Evolutionary conservation across 2,888 invertebrate genomes (phyloP).

Genomic region (Caenorhabditis sinica): DNA sequence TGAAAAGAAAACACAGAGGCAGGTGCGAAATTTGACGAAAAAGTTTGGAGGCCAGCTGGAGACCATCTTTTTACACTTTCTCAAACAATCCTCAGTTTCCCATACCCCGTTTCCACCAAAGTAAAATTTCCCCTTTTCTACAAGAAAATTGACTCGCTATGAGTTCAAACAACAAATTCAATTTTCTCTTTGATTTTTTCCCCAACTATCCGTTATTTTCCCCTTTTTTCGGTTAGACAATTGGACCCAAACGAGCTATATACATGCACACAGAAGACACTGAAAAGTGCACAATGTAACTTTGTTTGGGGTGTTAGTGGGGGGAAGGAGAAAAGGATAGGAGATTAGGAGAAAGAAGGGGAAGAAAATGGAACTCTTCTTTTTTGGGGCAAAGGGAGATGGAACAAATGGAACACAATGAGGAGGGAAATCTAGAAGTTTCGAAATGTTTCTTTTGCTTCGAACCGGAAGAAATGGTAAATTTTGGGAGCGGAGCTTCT

Average conservation of each 20-base stretch:
- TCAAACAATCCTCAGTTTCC: too few relatives aligned
- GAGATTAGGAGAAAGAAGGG: constrained; percentile 7
- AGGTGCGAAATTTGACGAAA: too few relatives aligned
- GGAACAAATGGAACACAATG: constrained; percentile 24
- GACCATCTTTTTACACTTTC: too few relatives aligned
- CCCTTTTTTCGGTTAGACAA: not conserved
- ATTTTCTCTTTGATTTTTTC: not conserved
- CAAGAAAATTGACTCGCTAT: not conserved
- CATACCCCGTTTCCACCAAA: too few relatives aligned
- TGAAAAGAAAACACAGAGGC: too few relatives aligned
- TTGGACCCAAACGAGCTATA: constrained; percentile 10
- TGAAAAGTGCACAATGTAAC: constrained; percentile 49
- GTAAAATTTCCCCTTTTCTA: too few relatives aligned
- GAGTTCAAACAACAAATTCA: constrained; percentile 9
- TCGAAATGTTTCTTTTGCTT: not conserved
- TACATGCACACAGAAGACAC: not conserved
- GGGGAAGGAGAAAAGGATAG: constrained; percentile 10
- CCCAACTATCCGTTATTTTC: not conserved
- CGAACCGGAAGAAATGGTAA: too few relatives aligned
- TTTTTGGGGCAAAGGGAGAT: not conserved
- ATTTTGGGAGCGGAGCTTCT: not conserved
- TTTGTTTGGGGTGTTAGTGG: constrained; percentile 31
- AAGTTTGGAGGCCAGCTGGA: too few relatives aligned
- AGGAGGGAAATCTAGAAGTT: not conserved
- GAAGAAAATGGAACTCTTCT: constrained; percentile 16